A percentile compares a stretch with the other conserved stretches of the same genome.
Conservation (phyloP, 2,797 vertebrate genomes). For the Hemitrygon akajei region DNA sequence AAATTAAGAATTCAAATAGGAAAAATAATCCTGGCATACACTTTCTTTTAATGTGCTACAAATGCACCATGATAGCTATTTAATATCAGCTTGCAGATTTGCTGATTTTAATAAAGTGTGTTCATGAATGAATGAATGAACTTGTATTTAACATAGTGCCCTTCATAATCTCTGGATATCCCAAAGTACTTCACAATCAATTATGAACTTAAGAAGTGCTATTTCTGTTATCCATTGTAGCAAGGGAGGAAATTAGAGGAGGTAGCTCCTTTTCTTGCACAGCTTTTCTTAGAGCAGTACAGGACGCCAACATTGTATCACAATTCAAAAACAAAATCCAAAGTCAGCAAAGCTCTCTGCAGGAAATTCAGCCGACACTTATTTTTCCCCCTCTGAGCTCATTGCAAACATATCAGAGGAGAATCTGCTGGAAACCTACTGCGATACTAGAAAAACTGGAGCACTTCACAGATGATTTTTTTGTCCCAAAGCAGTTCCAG, state of each 20-base stretch:
- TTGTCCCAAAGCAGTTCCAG: too few relatives aligned
- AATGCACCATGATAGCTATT: neutral
- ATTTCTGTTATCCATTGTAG: neutral
- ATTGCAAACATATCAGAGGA: too few relatives aligned
- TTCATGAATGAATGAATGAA: constrained; percentile 10
- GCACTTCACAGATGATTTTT: too few relatives aligned
- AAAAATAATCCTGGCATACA: neutral
- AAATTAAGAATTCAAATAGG: neutral
- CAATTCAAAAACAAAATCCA: too few relatives aligned
- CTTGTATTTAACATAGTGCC: neutral
- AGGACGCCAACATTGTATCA: too few relatives aligned
- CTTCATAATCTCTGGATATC: neutral
- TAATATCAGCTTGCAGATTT: neutral
- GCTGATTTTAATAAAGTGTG: neutral
- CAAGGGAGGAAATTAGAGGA: neutral
- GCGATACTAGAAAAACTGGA: too few relatives aligned
- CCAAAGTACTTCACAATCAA: neutral
- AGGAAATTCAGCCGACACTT: too few relatives aligned
- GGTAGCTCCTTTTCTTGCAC: neutral
- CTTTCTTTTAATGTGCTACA: neutral
- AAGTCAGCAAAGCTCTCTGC: too few relatives aligned
- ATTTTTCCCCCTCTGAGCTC: too few relatives aligned
- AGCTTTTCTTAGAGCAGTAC: neutral
- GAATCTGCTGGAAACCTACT: too few relatives aligned
- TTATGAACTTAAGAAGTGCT: neutral